A percentile compares a stretch with the other conserved stretches of the same genome.
Conservation (phyloP, 2,113 vertebrate genomes). For the Tetrax tetrax region DNA sequence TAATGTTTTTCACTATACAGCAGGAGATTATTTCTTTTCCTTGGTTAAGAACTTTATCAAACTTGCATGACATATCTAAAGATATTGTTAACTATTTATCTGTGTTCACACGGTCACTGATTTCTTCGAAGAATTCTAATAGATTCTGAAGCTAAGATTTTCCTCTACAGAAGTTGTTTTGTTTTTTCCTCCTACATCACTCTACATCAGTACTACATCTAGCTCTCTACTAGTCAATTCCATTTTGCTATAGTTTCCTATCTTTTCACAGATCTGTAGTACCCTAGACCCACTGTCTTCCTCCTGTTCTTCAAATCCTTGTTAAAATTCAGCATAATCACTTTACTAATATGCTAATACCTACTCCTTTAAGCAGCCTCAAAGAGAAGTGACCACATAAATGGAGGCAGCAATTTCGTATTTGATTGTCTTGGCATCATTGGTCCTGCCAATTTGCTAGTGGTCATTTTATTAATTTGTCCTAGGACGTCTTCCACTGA, state of each 20-base stretch:
- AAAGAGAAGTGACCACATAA: neutral
- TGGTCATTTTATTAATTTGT: neutral
- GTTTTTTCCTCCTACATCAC: neutral
- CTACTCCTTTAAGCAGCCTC: neutral
- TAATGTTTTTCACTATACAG: neutral
- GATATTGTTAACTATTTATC: neutral
- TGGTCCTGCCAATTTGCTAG: neutral
- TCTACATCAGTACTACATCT: no score
- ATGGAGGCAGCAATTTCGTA: neutral
- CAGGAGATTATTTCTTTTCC: neutral
- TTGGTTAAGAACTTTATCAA: neutral
- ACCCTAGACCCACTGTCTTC: neutral
- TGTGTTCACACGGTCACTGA: neutral
- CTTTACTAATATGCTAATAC: neutral
- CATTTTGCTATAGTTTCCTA: neutral
- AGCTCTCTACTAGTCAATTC: neutral
- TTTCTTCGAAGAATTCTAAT: neutral
- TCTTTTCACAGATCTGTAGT: neutral
- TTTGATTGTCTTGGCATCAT: neutral
- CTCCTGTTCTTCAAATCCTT: neutral
- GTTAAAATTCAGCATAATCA: neutral
- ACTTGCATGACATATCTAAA: neutral
- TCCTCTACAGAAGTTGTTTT: neutral
- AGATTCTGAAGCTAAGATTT: neutral
- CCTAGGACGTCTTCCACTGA: neutral